Percentiles rank a stretch among this genome's conserved stretches.
phyloP scores from a whole-genome alignment of 1,140 invertebrate species.

The Trypoxylus dichotomus region DNA sequence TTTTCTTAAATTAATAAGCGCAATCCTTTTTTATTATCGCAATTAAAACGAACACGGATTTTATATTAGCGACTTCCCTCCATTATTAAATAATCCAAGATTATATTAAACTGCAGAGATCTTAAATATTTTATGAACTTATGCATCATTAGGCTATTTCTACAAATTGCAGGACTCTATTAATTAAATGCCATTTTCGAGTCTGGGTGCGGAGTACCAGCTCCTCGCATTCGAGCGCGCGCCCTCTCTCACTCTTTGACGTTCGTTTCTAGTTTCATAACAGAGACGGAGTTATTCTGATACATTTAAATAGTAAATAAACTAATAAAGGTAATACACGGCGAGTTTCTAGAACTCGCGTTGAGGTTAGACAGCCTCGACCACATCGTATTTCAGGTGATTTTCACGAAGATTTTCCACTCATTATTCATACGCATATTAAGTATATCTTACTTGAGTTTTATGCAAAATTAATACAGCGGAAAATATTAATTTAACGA shows the following conservation, averaged over 20 bases:
- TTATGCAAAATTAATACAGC: conserved; percentile 13
- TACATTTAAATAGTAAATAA: conserved; percentile 32
- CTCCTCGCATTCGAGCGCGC: not conserved
- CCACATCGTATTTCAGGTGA: conserved; percentile 40
- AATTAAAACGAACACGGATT: conserved; percentile 10
- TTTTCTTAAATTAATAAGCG: not conserved
- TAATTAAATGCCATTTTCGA: conserved; percentile 29
- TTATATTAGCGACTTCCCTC: not conserved
- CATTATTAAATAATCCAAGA: conserved; percentile 7
- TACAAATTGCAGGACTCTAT: conserved; percentile 29
- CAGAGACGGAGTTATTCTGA: not conserved
- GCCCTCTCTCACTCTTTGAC: not conserved
- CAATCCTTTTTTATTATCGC: conserved; percentile 1
- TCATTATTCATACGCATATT: conserved; percentile 35
- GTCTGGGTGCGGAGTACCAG: not conserved
- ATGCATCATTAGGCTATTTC: conserved; percentile 28
- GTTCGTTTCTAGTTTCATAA: not conserved
- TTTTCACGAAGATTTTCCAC: conserved; percentile 39
- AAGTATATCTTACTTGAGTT: conserved; percentile 10
- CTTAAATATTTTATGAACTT: conserved; percentile 31
- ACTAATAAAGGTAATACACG: conserved; percentile 39
- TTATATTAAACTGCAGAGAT: conserved; percentile 28
- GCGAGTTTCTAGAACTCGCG: conserved; percentile 34
- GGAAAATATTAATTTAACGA: conserved; percentile 7
- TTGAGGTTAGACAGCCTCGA: conserved; percentile 37